phyloP scores from a whole-genome alignment of 2,888 invertebrate genomes.

The Brachylomia viminalis region DNA sequence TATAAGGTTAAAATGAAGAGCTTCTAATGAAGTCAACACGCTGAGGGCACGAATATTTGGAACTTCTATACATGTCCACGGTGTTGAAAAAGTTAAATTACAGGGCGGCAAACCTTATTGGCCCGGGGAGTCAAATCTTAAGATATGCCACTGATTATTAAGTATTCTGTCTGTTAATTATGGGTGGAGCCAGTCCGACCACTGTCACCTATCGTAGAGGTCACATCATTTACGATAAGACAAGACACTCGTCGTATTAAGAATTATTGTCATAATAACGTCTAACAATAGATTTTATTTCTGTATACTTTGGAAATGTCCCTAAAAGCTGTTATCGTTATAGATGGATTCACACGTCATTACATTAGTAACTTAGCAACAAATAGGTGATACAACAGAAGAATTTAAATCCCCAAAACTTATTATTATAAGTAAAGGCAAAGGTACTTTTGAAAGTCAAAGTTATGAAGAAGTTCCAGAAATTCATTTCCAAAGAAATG shows the following conservation, averaged over 20 bases:
- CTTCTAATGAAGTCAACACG: background rate
- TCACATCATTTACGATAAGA: background rate
- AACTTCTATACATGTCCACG: constrained; percentile 46
- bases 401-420: background rate
- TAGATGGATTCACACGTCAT: constrained; percentile 9
- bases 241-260: background rate
- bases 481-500: background rate
- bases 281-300: constrained; percentile 14
- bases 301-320: background rate
- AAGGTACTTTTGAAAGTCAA: background rate
- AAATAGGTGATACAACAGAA: constrained; percentile 32
- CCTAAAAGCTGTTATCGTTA: constrained; percentile 29
- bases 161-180: background rate
- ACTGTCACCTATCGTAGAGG: background rate
- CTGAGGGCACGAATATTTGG: background rate
- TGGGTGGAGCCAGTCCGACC: too few species aligned
- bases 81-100: too few species aligned
- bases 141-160: background rate
- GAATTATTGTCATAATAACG: background rate
- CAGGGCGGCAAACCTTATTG: too few species aligned
- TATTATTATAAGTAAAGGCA: background rate
- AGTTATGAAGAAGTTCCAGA: too few species aligned
- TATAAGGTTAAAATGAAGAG: background rate
- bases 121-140: background rate
- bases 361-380: constrained; percentile 43